These are phyloP conservation scores for Pseudotriccus pelzelni DNA, from an alignment of 2,797 vertebrate genomes.

Conservation along the genomic window DNA sequence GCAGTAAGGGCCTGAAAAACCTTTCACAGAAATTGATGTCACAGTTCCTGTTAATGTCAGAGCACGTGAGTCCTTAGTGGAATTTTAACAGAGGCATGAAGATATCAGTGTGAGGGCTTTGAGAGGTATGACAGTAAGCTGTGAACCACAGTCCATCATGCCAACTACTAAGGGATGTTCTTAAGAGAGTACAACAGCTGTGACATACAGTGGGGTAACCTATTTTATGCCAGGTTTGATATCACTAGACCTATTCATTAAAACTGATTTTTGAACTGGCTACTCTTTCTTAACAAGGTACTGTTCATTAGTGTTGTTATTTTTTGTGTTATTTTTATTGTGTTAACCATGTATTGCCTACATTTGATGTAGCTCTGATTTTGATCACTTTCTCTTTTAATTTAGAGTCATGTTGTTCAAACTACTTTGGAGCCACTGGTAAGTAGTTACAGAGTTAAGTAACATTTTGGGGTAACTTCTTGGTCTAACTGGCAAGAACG, in stretches of 20 bases:
- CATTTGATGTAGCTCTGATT: neutral
- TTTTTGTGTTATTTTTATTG: neutral
- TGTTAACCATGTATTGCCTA: neutral
- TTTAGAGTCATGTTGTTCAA: neutral
- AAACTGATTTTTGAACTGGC: neutral
- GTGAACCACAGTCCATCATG: neutral
- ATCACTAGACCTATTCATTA: neutral
- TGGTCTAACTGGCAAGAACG: neutral
- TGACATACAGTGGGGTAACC: neutral
- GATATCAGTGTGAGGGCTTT: neutral
- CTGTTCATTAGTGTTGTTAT: neutral
- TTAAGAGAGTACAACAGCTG: neutral
- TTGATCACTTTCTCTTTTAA: neutral
- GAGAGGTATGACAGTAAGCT: neutral
- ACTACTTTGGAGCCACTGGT: neutral
- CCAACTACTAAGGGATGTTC: neutral
- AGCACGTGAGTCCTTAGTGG: neutral
- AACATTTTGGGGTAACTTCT: neutral
- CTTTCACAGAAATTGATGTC: neutral
- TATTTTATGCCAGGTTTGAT: neutral
- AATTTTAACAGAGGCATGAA: neutral
- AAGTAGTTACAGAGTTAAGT: neutral
- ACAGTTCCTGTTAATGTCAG: neutral
- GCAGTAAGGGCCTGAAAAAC: neutral
- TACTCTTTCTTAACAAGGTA: neutral